Evolutionary conservation across 1,140 invertebrate genomes (phyloP).

Genomic region (Araneus ventricosus): DNA sequence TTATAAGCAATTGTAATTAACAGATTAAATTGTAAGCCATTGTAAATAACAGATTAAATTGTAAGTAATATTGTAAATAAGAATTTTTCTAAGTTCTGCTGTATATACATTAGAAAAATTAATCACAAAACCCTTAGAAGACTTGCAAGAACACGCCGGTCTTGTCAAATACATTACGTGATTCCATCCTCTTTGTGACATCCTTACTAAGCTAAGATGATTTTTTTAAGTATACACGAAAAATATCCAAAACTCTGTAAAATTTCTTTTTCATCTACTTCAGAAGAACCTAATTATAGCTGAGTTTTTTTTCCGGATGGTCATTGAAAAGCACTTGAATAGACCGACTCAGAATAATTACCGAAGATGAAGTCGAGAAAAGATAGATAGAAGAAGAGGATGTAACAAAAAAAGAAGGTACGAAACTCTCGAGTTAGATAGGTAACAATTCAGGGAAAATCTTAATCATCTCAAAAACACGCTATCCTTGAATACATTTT

Average conservation of each 20-base stretch:
- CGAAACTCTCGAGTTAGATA: not conserved
- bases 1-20: too few species aligned
- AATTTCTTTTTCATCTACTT: constrained; percentile 18
- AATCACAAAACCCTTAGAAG: too few species aligned
- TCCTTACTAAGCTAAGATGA: not conserved
- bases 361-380: constrained; percentile 21
- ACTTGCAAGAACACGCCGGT: too few species aligned
- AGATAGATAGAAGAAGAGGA: not conserved
- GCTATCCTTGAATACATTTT: constrained; percentile 15
- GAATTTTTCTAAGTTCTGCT: too few species aligned
- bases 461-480: constrained; percentile 51
- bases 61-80: too few species aligned
- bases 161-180: constrained; percentile 21
- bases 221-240: not conserved
- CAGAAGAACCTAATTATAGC: constrained; percentile 50
- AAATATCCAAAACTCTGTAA: constrained; percentile 25
- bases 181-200: not conserved
- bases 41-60: too few species aligned
- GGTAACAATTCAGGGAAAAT: constrained; percentile 55
- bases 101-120: too few species aligned
- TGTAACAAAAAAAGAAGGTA: not conserved
- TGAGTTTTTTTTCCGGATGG: not conserved
- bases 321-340: constrained; percentile 15
- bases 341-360: constrained; percentile 49
- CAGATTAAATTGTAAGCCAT: too few species aligned